These are phyloP conservation scores for Drosophila saltans DNA, from an alignment of 1,140 invertebrate genomes.

Conservation along the genomic window DNA sequence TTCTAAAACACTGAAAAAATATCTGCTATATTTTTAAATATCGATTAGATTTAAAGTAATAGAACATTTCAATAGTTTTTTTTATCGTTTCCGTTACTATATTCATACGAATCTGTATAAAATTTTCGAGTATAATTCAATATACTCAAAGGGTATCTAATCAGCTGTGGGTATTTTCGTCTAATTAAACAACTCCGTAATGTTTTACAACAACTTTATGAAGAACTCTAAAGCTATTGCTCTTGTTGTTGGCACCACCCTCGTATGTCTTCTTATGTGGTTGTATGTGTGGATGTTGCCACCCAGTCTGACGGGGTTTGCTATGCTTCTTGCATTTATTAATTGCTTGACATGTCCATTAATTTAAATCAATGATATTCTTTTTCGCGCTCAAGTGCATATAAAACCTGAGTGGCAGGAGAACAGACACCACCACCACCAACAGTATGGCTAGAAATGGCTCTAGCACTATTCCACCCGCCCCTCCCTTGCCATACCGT, in stretches of 20 bases:
- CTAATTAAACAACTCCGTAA: background rate
- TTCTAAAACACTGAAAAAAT: too few relatives aligned
- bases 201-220: background rate
- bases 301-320: slow-evolving; percentile 28
- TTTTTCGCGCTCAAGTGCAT: slow-evolving; percentile 59
- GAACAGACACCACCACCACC: slow-evolving; percentile 2
- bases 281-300: background rate
- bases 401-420: slow-evolving; percentile 37
- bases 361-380: slow-evolving; percentile 82
- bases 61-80: too few relatives aligned
- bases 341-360: slow-evolving; percentile 83
- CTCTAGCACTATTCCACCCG: slow-evolving; percentile 3
- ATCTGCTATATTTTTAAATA: too few relatives aligned
- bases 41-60: too few relatives aligned
- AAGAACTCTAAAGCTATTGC: background rate
- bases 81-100: too few relatives aligned
- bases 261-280: background rate
- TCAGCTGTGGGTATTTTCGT: background rate
- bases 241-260: background rate
- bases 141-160: background rate
- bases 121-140: background rate
- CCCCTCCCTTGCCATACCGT: slow-evolving; percentile 22
- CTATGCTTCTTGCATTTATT: slow-evolving; percentile 81
- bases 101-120: background rate
- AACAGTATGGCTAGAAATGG: background rate